phyloP scores from a whole-genome alignment of 2,113 vertebrate species.

The Haemorhous mexicanus region DNA sequence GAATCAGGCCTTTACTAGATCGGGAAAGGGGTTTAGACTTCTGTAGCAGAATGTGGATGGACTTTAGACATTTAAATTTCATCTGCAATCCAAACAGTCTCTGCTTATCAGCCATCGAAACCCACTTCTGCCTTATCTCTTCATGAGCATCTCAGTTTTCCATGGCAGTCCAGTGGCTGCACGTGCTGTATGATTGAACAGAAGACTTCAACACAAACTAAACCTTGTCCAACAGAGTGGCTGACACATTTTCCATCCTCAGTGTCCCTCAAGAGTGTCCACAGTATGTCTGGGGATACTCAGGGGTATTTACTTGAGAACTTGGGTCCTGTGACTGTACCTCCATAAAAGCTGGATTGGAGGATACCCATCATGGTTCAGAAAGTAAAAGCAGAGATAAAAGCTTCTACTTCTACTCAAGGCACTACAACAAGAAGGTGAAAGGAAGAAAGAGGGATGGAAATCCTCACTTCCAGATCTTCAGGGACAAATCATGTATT shows the following conservation, averaged over 20 bases:
- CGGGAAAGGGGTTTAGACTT: neutral
- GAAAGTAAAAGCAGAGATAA: neutral
- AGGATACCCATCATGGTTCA: neutral
- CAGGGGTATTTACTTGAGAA: neutral
- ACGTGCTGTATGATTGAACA: neutral
- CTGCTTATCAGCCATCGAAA: neutral
- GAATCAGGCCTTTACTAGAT: neutral
- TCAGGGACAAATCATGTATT: neutral
- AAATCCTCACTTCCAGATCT: neutral
- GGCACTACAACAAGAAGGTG: neutral
- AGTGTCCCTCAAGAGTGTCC: neutral
- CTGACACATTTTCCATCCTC: neutral
- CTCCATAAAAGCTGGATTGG: neutral
- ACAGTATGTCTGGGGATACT: neutral
- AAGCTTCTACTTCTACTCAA: neutral
- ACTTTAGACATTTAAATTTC: constrained; percentile 11
- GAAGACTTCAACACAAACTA: neutral
- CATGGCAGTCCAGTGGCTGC: neutral
- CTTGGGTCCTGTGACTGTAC: neutral
- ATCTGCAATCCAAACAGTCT: neutral
- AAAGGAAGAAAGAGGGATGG: neutral
- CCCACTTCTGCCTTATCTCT: neutral
- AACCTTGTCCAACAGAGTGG: neutral
- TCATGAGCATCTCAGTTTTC: neutral
- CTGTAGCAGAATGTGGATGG: neutral